Base-by-base conservation (phyloP, 2,797 vertebrate species). In the Notolabrus celidotus region DNA sequence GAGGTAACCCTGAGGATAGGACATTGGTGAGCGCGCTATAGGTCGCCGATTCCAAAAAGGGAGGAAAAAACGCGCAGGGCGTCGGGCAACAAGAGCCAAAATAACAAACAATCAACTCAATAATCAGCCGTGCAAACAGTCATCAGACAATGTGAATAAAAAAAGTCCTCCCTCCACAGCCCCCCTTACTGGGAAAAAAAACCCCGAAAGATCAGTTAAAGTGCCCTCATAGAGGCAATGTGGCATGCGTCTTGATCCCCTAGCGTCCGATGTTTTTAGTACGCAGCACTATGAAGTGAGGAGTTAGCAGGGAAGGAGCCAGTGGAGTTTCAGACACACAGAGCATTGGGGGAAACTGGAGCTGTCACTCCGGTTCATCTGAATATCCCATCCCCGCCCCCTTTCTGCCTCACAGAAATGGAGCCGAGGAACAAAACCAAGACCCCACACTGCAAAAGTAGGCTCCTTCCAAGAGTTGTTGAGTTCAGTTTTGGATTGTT, bases 1-100 rank as follows among this genome's bases (percentile, higher is more conserved):
- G 87, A 99, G 97, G 95, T 98, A 99, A 96, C 97, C 97, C 97
- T 99, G 97, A 95, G 97, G 97, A 96, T 99, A 98, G 92, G 97
- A 99, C 97, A 99, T 99, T 92, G 94, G 95, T 94, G 91, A 85
- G 83, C 65, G 74, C 74, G 76, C 73, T 54, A 65, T 83, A 77
- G 84, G 80, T 86, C 85, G 84, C 85, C 77, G 89, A 83, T 88
- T 87, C 90, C 88, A 51, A 90, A 86, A 86, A 86, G 67, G 46
- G 55, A 67, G 52, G 47, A 62, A 62, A 75, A 83, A 79, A 70
- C 82, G 84, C 86, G 61, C 83, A 81, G 67, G 80, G 85, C 81
- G 80, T 62, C 50, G 57, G 67, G 77, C 39, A 79, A 73, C 66
- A 67, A 61, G 57, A 73, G 69, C 70, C 79, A 76, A 87, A 90